Base-by-base conservation (phyloP, 2,888 invertebrate genomes). In the Ormyrus thymus region DNA sequence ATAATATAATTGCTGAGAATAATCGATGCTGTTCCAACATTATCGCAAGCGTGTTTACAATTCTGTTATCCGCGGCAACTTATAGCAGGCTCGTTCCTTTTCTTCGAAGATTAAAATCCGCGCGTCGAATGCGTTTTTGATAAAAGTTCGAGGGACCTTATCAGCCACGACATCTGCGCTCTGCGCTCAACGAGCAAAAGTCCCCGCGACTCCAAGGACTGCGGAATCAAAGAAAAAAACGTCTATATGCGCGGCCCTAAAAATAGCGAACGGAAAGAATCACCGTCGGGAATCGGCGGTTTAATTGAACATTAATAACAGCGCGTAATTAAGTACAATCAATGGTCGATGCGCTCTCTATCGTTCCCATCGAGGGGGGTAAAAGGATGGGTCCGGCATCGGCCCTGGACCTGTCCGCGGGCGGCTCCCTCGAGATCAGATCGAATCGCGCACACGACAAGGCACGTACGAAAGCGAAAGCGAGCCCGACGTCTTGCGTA, bases 261-360 rank as follows among this genome's bases (percentile, higher is more conserved):
- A 29, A 29, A 29, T 29, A 29, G 29, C 10, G n/a, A 53, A 53
- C 9, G 53, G 7, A 53, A 53, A 53, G n/a, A 10, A 7, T 45
- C 59, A 13, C 56, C 51, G 77, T 70, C 74, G 73, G 29, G 56
- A 77, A 80, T 74, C 80, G 45, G 73, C 61, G 65, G 13, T 70
- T 80, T 80, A 77, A 80, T 77, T 77, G 74, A 80, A 75, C 77
- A 80, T 80, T 80, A 80, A 78, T 78, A 77, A 80, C 80, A 65
- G 70, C 71, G 74, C 68, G 80, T 66, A 80, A 77, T 77, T 76
- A 77, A 80, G 79, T 69, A 69, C 73, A 76, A 77, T 76, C 76
- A 73, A 70, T 70, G 80, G 64, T 59, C 76, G 76, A 64, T 53
- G 46, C 53, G 76, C 59, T 43, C 15, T 48, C 73, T 76, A 73